phyloP scores from a whole-genome alignment of 2,113 vertebrate species.

The Nothobranchius kuhntae region DNA sequence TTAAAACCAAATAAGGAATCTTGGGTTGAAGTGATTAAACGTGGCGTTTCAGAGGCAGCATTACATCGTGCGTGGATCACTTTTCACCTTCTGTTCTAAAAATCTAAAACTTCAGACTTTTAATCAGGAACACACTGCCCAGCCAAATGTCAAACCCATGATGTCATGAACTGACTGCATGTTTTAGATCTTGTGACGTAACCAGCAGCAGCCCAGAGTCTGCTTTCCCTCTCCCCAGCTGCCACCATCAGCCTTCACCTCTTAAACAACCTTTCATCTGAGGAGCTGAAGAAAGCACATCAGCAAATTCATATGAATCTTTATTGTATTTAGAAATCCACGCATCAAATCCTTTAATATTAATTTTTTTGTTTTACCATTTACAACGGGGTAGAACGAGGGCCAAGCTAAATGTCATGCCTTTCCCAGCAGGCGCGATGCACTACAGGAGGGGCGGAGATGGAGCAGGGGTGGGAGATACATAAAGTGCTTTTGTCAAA shows the following conservation, averaged over 20 bases:
- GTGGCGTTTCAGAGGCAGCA: conserved; percentile 1
- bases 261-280: neutral
- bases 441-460: conserved; percentile 78
- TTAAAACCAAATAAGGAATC: conserved; percentile 59
- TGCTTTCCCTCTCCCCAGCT: conserved; percentile 39
- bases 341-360: conserved; percentile 77
- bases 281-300: conserved; percentile 11
- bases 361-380: conserved; percentile 68
- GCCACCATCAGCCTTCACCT: conserved; percentile 31
- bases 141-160: conserved; percentile 43
- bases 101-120: neutral
- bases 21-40: conserved; percentile 2
- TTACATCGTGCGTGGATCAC: conserved; percentile 7
- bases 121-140: conserved; percentile 15
- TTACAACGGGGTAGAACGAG: conserved; percentile 70
- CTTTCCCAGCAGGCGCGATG: conserved; percentile 76
- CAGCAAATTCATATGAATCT: conserved; percentile 84
- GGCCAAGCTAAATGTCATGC: conserved; percentile 75
- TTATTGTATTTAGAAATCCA: conserved; percentile 87
- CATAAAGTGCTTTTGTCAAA: conserved; percentile 86
- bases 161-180: conserved; percentile 48
- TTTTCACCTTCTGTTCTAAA: conserved; percentile 18
- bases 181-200: conserved; percentile 45
- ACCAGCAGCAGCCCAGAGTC: conserved; percentile 13
- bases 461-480: conserved; percentile 67